phyloP scores from a whole-genome alignment of 2,888 invertebrate species.

The Physocephala rufipes region DNA sequence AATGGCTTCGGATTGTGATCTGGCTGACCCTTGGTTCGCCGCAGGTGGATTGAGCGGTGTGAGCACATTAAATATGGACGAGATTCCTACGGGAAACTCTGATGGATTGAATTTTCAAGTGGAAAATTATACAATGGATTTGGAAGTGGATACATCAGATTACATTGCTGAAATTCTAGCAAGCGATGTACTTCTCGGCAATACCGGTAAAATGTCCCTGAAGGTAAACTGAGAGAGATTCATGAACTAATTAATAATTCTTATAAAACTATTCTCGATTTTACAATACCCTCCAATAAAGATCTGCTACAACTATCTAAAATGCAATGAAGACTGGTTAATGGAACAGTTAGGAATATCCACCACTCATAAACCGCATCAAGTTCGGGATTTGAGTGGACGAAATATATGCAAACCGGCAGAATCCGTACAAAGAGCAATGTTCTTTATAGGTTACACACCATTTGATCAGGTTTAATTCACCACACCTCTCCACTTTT shows the following conservation, averaged over 20 bases:
- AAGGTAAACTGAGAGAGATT: slow-evolving; percentile 61
- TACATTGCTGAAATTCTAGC: slow-evolving; percentile 69
- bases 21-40: slow-evolving; percentile 40
- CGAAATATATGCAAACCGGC: slow-evolving; percentile 61
- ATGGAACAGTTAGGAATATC: slow-evolving; percentile 69
- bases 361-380: slow-evolving; percentile 59
- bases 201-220: slow-evolving; percentile 69
- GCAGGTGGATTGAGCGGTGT: slow-evolving; percentile 58
- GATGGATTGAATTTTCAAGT: slow-evolving; percentile 60
- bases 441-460: slow-evolving; percentile 81
- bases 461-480: slow-evolving; percentile 78
- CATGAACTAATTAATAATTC: too few relatives aligned
- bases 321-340: slow-evolving; percentile 75
- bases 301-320: slow-evolving; percentile 77
- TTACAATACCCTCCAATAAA: slow-evolving; percentile 54
- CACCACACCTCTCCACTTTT: too few relatives aligned
- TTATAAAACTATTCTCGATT: not conserved
- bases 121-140: slow-evolving; percentile 60
- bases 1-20: slow-evolving; percentile 65
- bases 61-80: slow-evolving; percentile 63
- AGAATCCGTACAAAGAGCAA: slow-evolving; percentile 74
- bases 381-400: slow-evolving; percentile 59
- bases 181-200: slow-evolving; percentile 72
- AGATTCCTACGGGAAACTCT: slow-evolving; percentile 54
- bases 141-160: slow-evolving; percentile 66